phyloP scores from a whole-genome alignment of 2,888 invertebrate genomes.

The Lydus trimaculatus region DNA sequence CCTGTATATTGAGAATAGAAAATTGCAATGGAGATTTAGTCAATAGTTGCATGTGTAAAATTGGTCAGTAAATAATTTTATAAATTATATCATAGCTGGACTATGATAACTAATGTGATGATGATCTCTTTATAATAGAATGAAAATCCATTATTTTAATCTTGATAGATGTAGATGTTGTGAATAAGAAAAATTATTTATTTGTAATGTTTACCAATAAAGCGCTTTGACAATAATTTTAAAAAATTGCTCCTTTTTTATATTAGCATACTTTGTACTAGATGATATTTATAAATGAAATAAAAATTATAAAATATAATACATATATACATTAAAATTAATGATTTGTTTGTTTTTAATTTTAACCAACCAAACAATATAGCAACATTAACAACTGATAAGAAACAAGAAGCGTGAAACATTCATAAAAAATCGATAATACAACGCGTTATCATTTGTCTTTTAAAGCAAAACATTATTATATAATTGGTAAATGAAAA shows the following conservation, averaged over 20 bases:
- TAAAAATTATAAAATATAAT: conserved; percentile 11
- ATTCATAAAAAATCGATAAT: not conserved
- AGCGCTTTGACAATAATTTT: conserved; percentile 51
- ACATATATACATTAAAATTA: conserved; percentile 15
- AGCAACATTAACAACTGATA: not conserved
- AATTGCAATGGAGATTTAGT: not conserved
- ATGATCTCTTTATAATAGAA: conserved; percentile 37
- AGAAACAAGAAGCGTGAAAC: no score
- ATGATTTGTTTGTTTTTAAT: conserved; percentile 6
- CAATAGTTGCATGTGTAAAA: not conserved
- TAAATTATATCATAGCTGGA: conserved; percentile 41
- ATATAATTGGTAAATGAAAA: no score
- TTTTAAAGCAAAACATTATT: no score
- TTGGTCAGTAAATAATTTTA: not conserved
- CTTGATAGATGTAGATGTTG: not conserved
- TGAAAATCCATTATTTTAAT: conserved; percentile 16
- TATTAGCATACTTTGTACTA: conserved; percentile 46
- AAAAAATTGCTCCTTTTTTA: conserved; percentile 47
- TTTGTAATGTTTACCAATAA: conserved; percentile 18
- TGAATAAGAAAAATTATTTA: not conserved
- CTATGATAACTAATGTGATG: conserved; percentile 47
- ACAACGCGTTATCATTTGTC: not conserved
- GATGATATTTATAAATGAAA: conserved; percentile 32
- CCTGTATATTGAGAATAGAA: no score
- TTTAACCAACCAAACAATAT: not conserved